Base-by-base conservation (phyloP, 2,888 invertebrate species). In the Amphipyra berbera region DNA sequence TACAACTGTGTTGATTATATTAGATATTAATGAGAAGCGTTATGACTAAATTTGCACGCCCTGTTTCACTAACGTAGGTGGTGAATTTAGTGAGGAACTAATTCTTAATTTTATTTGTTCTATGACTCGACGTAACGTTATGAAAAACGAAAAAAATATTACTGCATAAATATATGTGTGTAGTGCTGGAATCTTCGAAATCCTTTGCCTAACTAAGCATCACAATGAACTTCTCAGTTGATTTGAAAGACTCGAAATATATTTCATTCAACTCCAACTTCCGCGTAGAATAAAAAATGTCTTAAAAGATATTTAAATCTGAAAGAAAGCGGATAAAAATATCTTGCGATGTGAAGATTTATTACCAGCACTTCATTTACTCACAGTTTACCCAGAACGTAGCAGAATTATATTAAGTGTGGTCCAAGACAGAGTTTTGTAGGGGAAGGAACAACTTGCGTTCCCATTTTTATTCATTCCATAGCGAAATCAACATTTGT, bases 401-500 rank as follows among this genome's bases (percentile, higher is more conserved):
- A 63, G 62, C 41, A 65, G 64, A 65, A 71, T 78, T 57, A 79
- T 59, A 69, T 75, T 74, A 72, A 63, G 52, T 65, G 42, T 53
- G 40, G 58, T 57, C 50, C 53, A 66, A 64, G 60, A 9, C 59
- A 69, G 52, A 78, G 67, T 76, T 76, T 50, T 47, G 46, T 67
- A 64, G 54, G 44, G 38, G 58, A 56, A 53, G 41, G 55, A 64
- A 69, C 64, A 69, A 67, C 70, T 76, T 76, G 56, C 64, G 63
- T 58, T 73, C 79, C 56, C 62, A 81, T 84, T 89, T 87, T 86
- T 86, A 88, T 88, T 87, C 80, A 85, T 86, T 83, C 76, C 75
- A 81, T 88, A 88, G 85, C 82, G 82, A 89, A 89, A 86, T 88
- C 86, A 90, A 89, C 93, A 94, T 92, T 93, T 90, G 91, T 90